Conservation (phyloP, 2,888 invertebrate genomes). For the Dorcus parallelipipedus region DNA sequence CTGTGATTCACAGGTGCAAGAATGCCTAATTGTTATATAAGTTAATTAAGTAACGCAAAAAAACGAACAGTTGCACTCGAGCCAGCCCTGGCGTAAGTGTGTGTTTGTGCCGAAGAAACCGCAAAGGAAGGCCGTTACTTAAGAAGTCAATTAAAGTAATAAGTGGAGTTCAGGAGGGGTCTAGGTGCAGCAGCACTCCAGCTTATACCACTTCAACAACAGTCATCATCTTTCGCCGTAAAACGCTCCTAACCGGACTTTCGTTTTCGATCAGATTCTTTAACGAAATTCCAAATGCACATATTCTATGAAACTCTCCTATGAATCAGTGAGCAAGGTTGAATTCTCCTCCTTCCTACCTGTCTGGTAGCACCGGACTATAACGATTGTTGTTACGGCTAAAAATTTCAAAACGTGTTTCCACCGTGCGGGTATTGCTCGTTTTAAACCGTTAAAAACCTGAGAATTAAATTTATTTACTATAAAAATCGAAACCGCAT, state of each 20-base stretch:
- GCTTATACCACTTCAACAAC: background rate
- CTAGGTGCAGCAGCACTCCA: constrained; percentile 2
- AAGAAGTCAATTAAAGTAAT: constrained; percentile 29
- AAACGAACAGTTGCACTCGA: no score
- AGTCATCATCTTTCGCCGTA: background rate
- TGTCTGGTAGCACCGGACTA: no score
- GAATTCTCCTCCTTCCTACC: no score
- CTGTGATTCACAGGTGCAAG: no score
- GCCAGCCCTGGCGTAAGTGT: no score
- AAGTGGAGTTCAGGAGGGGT: constrained; percentile 33
- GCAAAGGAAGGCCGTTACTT: background rate
- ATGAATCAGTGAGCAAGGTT: constrained; percentile 15
- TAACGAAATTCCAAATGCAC: constrained; percentile 17
- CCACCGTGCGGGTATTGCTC: no score
- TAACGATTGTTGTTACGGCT: no score
- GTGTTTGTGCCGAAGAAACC: background rate
- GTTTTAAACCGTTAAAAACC: background rate
- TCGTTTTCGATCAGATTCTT: constrained; percentile 19
- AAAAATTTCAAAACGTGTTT: no score
- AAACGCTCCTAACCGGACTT: constrained; percentile 6
- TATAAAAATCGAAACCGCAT: background rate
- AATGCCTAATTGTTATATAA: no score
- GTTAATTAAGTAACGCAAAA: no score
- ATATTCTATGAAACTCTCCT: constrained; percentile 13
- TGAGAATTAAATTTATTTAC: constrained; percentile 5